A percentile compares a stretch with the other conserved stretches of the same genome.
These are phyloP conservation scores for Drosophila pseudoobscura DNA, from an alignment of 1,140 invertebrate genomes.

Conservation along the genomic window DNA sequence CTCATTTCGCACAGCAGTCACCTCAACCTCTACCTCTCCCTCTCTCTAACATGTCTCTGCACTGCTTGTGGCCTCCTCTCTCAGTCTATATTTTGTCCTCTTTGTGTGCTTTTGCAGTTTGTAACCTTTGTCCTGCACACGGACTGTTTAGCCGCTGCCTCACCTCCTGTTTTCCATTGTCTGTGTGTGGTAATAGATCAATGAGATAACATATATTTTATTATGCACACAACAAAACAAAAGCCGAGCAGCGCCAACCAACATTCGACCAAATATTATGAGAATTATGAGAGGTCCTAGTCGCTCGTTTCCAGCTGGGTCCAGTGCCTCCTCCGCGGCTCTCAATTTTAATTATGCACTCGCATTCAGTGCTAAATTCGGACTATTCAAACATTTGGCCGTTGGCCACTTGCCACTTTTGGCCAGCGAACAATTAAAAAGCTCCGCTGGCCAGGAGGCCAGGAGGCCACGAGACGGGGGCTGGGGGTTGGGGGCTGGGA, in stretches of 20 bases:
- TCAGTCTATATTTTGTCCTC: too few species aligned
- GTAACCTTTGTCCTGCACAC: neutral
- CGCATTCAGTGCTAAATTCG: conserved; percentile 17
- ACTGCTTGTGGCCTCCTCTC: too few species aligned
- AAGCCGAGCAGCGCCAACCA: conserved; percentile 9
- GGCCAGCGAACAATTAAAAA: conserved; percentile 53
- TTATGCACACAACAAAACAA: conserved; percentile 52
- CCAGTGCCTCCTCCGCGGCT: neutral
- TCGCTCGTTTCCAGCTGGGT: too few species aligned
- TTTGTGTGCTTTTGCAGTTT: neutral
- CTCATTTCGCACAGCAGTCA: too few species aligned
- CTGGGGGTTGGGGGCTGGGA: too few species aligned
- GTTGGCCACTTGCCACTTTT: conserved; percentile 41
- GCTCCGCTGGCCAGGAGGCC: too few species aligned
- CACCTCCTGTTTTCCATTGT: neutral
- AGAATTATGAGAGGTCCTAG: conserved; percentile 3
- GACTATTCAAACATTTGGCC: conserved; percentile 22
- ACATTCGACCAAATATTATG: conserved; percentile 18
- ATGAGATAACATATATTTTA: conserved; percentile 65
- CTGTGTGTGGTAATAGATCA: conserved; percentile 40
- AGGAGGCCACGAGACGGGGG: too few species aligned
- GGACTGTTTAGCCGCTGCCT: neutral
- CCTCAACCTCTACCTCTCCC: too few species aligned
- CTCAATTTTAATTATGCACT: conserved; percentile 25
- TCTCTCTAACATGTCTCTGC: too few species aligned